Evolutionary conservation across 2,113 vertebrate genomes (phyloP).

Genomic region (Gila orcuttii): DNA sequence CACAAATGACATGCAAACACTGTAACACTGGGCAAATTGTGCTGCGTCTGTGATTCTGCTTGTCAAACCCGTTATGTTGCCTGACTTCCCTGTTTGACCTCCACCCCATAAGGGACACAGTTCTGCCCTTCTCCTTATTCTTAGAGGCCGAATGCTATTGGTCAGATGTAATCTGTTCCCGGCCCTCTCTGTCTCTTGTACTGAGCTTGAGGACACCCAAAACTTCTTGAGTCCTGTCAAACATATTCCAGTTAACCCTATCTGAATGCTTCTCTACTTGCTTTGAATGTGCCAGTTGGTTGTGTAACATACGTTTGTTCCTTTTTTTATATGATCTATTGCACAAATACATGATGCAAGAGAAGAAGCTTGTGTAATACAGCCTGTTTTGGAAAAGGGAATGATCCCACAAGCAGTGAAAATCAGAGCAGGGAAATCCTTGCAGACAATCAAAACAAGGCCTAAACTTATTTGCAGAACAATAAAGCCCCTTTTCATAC

Average conservation of each 20-base stretch:
- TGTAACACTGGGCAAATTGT: neutral
- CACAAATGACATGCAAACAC: neutral
- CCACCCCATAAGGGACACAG: slow-evolving; percentile 8
- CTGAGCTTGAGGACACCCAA: neutral
- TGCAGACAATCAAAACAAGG: neutral
- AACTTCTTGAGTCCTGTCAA: neutral
- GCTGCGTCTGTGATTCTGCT: neutral
- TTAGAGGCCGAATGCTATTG: neutral
- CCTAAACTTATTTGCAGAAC: neutral
- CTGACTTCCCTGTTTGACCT: slow-evolving; percentile 47
- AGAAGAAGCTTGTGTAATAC: neutral
- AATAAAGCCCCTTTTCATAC: neutral
- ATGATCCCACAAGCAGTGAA: neutral
- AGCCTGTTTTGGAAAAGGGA: neutral
- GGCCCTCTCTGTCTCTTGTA: neutral
- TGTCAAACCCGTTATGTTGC: neutral
- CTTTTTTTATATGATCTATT: neutral
- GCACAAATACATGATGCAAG: neutral
- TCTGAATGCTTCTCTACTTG: neutral
- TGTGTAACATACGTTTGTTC: neutral
- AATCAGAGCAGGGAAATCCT: neutral
- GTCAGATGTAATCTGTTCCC: slow-evolving; percentile 13
- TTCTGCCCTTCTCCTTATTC: slow-evolving; percentile 18
- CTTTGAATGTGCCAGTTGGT: neutral
- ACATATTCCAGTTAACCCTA: neutral